Conservation (phyloP, 2,888 invertebrate genomes). For the Piscicola geometra region DNA sequence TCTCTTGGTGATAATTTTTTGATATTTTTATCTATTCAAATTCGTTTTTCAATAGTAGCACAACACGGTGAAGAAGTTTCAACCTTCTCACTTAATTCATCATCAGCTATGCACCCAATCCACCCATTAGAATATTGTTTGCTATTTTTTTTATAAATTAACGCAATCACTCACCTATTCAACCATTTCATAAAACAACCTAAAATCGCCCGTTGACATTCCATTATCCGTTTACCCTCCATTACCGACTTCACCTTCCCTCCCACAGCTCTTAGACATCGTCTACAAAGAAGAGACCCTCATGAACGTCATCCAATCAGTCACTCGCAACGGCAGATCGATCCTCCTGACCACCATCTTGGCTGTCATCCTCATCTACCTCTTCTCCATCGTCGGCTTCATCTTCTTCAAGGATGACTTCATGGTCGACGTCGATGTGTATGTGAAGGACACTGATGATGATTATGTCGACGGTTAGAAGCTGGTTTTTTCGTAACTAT, state of each 20-base stretch:
- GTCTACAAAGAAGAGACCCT: conserved; percentile 98
- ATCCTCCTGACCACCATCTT: conserved; percentile 94
- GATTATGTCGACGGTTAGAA: no score
- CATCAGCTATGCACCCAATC: no score
- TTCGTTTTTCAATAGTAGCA: no score
- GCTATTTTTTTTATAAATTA: neutral
- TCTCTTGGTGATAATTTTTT: conserved; percentile 86
- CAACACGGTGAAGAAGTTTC: no score
- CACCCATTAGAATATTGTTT: no score
- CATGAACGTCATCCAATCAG: conserved; percentile 94
- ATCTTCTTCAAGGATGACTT: conserved; percentile 98
- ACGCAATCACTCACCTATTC: neutral
- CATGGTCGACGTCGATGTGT: conserved; percentile 73
- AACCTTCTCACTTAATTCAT: no score
- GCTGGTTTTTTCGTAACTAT: no score
- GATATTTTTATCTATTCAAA: no score
- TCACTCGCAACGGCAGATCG: conserved; percentile 95
- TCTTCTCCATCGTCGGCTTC: conserved; percentile 97
- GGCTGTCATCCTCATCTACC: conserved; percentile 88
- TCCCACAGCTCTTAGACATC: conserved; percentile 81
- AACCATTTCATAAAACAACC: no score
- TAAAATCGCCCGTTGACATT: no score
- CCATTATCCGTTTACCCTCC: no score
- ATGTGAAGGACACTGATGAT: conserved; percentile 26
- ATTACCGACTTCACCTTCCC: no score